These are phyloP conservation scores for Echinops telfairi DNA, from an alignment of 2,113 vertebrate genomes.

Conservation along the genomic window DNA sequence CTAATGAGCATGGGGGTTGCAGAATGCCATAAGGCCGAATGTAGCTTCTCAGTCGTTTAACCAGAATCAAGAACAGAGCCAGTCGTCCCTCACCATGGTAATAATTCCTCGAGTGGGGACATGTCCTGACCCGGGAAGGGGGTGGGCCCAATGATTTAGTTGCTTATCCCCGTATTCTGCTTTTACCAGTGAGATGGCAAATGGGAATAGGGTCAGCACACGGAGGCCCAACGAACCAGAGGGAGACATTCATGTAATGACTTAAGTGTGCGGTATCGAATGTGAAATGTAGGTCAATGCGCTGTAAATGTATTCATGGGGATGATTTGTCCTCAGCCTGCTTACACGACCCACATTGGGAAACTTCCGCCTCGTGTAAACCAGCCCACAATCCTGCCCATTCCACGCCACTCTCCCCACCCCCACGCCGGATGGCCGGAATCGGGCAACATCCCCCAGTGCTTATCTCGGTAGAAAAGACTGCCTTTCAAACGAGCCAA, in stretches of 20 bases:
- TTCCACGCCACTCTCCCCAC: background rate
- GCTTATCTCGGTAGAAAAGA: slow-evolving; percentile 21
- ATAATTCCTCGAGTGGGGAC: slow-evolving; percentile 54
- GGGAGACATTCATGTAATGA: slow-evolving; percentile 73
- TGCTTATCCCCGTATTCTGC: slow-evolving; percentile 59
- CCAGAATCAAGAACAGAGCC: slow-evolving; percentile 21
- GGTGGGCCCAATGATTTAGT: slow-evolving; percentile 58
- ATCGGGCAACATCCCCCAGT: slow-evolving; percentile 6
- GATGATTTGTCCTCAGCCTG: slow-evolving; percentile 66
- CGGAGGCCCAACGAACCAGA: slow-evolving; percentile 73
- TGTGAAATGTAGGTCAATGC: slow-evolving; percentile 73
- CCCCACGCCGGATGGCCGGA: background rate
- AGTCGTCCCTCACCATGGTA: background rate
- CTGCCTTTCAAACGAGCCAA: slow-evolving; percentile 26
- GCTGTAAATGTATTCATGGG: slow-evolving; percentile 64
- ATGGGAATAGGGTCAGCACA: slow-evolving; percentile 37
- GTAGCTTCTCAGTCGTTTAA: background rate
- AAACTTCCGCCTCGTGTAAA: slow-evolving; percentile 27
- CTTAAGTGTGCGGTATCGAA: slow-evolving; percentile 70
- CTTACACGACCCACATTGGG: slow-evolving; percentile 41
- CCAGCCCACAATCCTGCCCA: background rate
- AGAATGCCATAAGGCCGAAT: slow-evolving; percentile 15
- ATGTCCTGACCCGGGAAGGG: slow-evolving; percentile 26
- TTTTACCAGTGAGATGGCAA: slow-evolving; percentile 70
- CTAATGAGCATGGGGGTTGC: background rate